A percentile compares a stretch with the other conserved stretches of the same genome.
Evolutionary conservation across 2,888 invertebrate species (phyloP).

Genomic region (Poecilus cupreus): DNA sequence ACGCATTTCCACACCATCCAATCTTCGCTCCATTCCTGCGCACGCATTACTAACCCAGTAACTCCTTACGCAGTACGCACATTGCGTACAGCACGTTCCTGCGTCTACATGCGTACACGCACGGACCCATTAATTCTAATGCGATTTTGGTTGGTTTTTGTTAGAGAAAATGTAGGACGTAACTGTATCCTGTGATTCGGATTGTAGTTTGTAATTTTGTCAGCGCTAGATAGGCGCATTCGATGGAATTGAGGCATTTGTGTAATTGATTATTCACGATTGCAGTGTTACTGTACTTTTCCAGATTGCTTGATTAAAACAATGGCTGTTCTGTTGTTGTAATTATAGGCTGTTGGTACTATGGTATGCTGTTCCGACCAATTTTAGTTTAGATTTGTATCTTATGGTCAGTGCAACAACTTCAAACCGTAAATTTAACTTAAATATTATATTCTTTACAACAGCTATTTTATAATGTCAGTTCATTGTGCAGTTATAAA

Average conservation of each 20-base stretch:
- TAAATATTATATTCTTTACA: no score
- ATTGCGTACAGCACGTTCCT: not conserved
- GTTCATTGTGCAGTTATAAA: no score
- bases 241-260: not conserved
- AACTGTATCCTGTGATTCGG: constrained; percentile 9
- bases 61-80: not conserved
- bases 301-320: not conserved
- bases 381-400: no score
- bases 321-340: not conserved
- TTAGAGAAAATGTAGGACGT: constrained; percentile 11
- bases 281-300: not conserved
- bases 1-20: not conserved
- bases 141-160: constrained; percentile 32
- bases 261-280: not conserved
- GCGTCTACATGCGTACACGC: not conserved
- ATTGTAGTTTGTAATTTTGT: constrained; percentile 5
- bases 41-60: not conserved
- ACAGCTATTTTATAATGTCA: no score
- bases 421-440: no score
- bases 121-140: constrained; percentile 24
- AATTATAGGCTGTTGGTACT: not conserved
- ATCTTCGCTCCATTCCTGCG: not conserved
- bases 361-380: no score
- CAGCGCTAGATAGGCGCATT: not conserved
- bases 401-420: no score